Evolutionary conservation across 30 jellyfish, hydroid and myxozoan species (phyloP), one percentile per base, ranked within the genome.

Genomic region (Clytia hemisphaerica): DNA sequence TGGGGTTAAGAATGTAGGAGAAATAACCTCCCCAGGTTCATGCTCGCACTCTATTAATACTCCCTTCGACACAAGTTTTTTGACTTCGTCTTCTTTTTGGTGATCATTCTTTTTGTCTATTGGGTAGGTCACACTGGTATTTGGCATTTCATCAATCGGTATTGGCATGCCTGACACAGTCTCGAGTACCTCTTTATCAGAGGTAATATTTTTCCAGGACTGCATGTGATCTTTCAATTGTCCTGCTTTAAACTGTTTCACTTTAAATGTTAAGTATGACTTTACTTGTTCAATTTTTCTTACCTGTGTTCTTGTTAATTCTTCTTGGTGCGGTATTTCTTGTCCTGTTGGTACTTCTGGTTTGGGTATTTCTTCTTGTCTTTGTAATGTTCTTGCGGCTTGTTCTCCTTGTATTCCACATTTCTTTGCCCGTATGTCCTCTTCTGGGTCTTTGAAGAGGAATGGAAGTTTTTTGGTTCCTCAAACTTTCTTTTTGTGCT

Each of bases 1-100:
- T 49, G 92, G 92, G 9, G 53, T 82, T 18, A 62, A 2, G 32
- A 77, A 66, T 1, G 33, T 44, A 0, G 92, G 92, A 0, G 92
- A 77, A 38, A 77, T 40, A 74, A 59, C 42, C 40, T 73, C 77
- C 37, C 75, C 67, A 6, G 24, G 7, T 37, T 77, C 76, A 50
- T 51, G 77, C 25, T 36, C 61, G 22, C 71, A 36, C 4, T 66
- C 19, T 22, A 34, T 66, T n/a, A 76, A 16, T 16, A 76, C 71
- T 35, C 69, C 76, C 45, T 77, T 77, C 25, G 21, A 42, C 6
- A 63, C 47, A 6, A 77, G 29, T 1, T 50, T 10, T 31, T 36
- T 4, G 3, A 77, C 55, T 77, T 77, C 92, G 1, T 3, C 32
- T 3, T 53, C 78, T 6, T 35, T 60, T 44, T 66, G 62, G 2